A percentile compares a stretch with the other conserved stretches of the same genome.
Conservation (phyloP, 1,140 invertebrate genomes). For the Stratiolaelaps scimitus region DNA sequence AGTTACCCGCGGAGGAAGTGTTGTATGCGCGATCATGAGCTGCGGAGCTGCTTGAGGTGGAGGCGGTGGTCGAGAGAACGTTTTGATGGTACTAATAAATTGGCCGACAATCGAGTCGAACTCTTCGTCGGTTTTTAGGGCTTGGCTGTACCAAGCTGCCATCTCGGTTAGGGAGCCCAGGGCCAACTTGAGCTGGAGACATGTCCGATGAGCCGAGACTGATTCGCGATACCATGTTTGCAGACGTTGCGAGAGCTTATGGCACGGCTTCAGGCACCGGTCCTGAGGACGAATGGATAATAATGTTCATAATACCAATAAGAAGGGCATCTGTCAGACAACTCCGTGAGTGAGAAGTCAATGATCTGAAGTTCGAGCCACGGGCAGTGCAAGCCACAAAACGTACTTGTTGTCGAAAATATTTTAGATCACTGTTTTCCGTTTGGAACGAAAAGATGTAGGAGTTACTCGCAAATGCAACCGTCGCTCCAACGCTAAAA, state of each 20-base stretch:
- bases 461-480: too few species aligned
- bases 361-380: too few species aligned
- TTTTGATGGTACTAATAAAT: conserved; percentile 21
- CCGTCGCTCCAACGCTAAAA: too few species aligned
- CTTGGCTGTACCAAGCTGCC: conserved; percentile 17
- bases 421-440: too few species aligned
- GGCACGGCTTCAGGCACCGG: conserved; percentile 21
- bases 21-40: background rate
- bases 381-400: too few species aligned
- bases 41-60: background rate
- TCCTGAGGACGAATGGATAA: background rate
- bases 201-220: conserved; percentile 10
- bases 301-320: background rate
- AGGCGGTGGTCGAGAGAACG: background rate
- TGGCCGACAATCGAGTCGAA: conserved; percentile 15
- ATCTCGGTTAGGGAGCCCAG: conserved; percentile 7
- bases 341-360: too few species aligned
- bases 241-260: conserved; percentile 21
- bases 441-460: too few species aligned
- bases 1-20: too few species aligned
- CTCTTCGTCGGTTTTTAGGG: conserved; percentile 21
- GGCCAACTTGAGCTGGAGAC: conserved; percentile 5
- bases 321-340: too few species aligned
- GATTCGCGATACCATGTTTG: conserved; percentile 18
- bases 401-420: too few species aligned